phyloP scores from a whole-genome alignment of 2,797 vertebrate species.

The Cygnus olor region DNA sequence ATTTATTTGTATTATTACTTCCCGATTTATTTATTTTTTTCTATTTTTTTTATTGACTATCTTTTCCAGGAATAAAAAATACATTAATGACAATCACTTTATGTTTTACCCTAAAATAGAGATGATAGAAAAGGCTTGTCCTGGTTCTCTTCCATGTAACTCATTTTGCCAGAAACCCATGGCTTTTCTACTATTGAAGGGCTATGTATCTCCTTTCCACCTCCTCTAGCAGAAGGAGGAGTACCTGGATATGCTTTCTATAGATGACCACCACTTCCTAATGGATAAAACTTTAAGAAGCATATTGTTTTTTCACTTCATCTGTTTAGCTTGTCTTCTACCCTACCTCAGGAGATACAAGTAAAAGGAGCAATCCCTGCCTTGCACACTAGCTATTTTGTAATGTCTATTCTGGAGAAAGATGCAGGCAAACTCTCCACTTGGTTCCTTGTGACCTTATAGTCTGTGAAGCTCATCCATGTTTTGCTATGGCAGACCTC shows the following conservation, averaged over 20 bases:
- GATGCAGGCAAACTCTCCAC: background rate
- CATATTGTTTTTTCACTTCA: background rate
- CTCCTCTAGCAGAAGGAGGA: background rate
- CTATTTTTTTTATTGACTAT: background rate
- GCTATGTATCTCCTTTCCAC: background rate
- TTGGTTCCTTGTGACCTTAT: accelerated
- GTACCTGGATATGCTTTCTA: background rate
- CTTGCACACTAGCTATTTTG: background rate
- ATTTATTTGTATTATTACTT: background rate
- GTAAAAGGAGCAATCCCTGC: background rate
- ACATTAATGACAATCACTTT: background rate
- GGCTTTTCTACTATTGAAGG: background rate
- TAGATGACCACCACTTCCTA: background rate
- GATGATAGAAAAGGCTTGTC: background rate
- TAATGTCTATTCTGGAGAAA: background rate
- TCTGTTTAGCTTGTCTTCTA: background rate
- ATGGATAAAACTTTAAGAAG: background rate
- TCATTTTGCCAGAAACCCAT: background rate
- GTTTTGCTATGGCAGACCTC: background rate
- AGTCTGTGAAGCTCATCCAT: accelerated
- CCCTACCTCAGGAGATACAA: background rate
- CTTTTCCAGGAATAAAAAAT: background rate
- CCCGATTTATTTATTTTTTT: background rate
- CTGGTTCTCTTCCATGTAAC: background rate
- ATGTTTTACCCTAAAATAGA: background rate